phyloP scores from a whole-genome alignment of 2,113 vertebrate species.

The Marcusenius ussheri region DNA sequence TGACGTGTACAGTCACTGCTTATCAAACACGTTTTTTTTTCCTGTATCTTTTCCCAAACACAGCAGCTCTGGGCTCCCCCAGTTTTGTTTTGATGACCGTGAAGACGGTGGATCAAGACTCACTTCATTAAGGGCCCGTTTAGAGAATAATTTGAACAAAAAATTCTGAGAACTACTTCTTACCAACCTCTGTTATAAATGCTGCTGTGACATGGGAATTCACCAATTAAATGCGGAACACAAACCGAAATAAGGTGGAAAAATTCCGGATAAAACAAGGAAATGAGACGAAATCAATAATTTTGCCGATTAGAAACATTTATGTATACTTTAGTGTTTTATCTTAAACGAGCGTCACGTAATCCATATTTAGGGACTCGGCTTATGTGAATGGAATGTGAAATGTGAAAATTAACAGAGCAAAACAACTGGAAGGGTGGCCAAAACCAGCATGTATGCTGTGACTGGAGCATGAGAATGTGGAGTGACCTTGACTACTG shows the following conservation, averaged over 20 bases:
- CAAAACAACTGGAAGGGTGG: background rate
- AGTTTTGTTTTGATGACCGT: background rate
- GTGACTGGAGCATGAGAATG: conserved; percentile 64
- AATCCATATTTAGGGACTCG: background rate
- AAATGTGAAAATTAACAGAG: background rate
- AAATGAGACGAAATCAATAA: background rate
- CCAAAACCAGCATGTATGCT: conserved; percentile 67
- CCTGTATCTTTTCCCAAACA: background rate
- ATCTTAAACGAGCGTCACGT: background rate
- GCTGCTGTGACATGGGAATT: background rate
- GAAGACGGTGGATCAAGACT: background rate
- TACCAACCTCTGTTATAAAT: background rate
- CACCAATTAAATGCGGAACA: background rate
- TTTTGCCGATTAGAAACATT: background rate
- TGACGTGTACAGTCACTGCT: background rate
- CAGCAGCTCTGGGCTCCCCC: background rate
- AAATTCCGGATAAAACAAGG: background rate
- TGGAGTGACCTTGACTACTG: conserved; percentile 56
- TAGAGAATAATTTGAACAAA: background rate
- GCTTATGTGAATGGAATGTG: background rate
- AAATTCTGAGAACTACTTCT: background rate
- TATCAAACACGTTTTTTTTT: background rate
- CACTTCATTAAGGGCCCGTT: background rate
- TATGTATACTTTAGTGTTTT: background rate
- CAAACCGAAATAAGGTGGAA: background rate